Base-by-base conservation (phyloP, 2,797 vertebrate species). In the Esox lucius region DNA sequence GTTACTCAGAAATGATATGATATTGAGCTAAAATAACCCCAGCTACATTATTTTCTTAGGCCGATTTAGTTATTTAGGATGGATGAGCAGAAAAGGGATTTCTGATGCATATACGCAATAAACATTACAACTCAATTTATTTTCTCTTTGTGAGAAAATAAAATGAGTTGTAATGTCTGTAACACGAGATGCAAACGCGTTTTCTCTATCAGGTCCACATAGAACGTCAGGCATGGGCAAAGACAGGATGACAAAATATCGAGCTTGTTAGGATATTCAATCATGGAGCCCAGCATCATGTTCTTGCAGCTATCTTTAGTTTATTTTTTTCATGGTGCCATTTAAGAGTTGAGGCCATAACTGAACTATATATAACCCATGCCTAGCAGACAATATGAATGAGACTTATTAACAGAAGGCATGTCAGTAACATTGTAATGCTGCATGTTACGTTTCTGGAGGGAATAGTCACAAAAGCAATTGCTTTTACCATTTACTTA, bases 341-440 rank as follows among this genome's bases (percentile, higher is more conserved):
- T 19, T 53, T 53, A 53, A n/a, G 16, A 7, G 51, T 53, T 13
- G 42, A 46, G 42, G 42, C 42, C 42, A 46, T 4, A 46, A 46
- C 42, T 46, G 42, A 11, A 46, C 42, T 46, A 46, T 46, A 46
- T 46, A 46, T 46, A 46, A 53, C 51, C 16, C 19, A 53, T 51
- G 5, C 15, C 5, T 53, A 19, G 51, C 5, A 26, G 68, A 13
- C 4, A 49, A 9, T 22, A 16, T 66, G 64, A 66, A 24, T 31
- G 67, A 22, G 42, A 46, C 42, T 46, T 46, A 12, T 46, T 46
- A 46, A 46, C 42, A 13, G 42, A 13, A 46, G 42, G 35, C 9
- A 15, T 76, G 70, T 59, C 75, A 71, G 48, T 59, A 39, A 42
- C n/a, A 28, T 28, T 33, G 19, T 24, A 72, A 61, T 39, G 62